Base-by-base conservation (phyloP, 2,113 vertebrate species). In the human (Homo sapiens) region DNA sequence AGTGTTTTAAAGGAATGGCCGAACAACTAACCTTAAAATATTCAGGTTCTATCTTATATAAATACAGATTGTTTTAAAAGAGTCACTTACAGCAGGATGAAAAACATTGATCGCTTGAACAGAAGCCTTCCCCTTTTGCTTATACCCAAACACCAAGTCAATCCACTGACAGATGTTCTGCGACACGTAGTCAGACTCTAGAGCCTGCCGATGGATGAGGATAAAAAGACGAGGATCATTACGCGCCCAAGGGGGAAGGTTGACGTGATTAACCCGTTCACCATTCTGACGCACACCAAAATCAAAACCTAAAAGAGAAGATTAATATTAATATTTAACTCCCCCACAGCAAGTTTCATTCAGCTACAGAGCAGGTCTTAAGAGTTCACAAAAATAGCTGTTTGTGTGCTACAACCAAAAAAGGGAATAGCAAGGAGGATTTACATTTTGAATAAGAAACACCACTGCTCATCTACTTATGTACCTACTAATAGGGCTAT, bases 71-170 rank as follows among this genome's bases (percentile, higher is more conserved):
- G 17, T 13, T 76, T 32, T 82, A 86, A 90, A 93, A 52, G 88
- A 70, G 79, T 85, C 96, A 98, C 99, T 99, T 98, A 99, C 99
- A 84, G 99, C 99, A 50, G 99, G 99, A 97, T 99, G 99, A 97
- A 99, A 99, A 90, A 99, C 99, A 88, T 99, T 99, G 98, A 99
- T 99, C 98, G 99, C 99, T 83, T 99, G 99, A 92, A 99, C 99
- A 0, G 99, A 99, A 55, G 99, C 99, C 98, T 99, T 99, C 97
- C 99, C 99, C 98, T 99, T 99, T 97, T 99, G 99, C 97, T 99
- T 99, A 95, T 99, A 99, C 38, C 99, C 99, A 25, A 99, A 99
- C 95, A 99, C 99, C 96, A 99, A 98, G 98, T 99, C 99, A 87
- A 99, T 99, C 99, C 99, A 99, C 97, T 99, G 99, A 98, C 99